Evolutionary conservation across 2,113 vertebrate species (phyloP), one percentile per base, ranked within the genome.

Genomic region (Dipodomys ordii): DNA sequence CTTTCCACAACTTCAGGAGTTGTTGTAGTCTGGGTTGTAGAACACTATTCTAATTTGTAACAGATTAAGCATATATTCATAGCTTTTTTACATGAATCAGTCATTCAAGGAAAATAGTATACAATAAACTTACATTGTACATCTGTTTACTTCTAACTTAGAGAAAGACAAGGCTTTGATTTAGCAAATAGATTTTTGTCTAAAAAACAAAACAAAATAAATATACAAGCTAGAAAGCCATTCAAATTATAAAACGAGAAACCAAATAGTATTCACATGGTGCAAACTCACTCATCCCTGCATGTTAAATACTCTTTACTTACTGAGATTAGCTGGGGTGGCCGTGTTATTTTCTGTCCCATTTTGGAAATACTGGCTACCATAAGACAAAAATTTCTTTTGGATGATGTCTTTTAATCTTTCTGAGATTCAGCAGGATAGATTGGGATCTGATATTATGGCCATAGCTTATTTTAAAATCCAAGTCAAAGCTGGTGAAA

Each of bases 1-100:
- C 92, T 97, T 95, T 96, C 69, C 97, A 94, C 96, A 90, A 95
- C 69, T 94, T 96, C 80, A 95, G 88, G 93, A 93, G 73, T 90
- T 95, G 67, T 96, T 95, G 95, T 96, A 95, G 78, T 87, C 83
- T 95, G 72, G 12, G 49, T 81, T 69, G 78, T 79, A 57, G 18
- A 69, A 69, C 60, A 84, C 84, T 86, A 95, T 95, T 96, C 68
- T 78, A 96, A 94, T 87, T 95, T 95, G 57, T 83, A 96, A 93
- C 92, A 77, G 46, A 96, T 91, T 94, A 97, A 96, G 85, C 90
- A 92, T 89, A 95, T 94, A 25, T 93, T 96, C 94, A 68, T 4
- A 30, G 69, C 25, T 83, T 96, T 93, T 96, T 96, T 46, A 84
- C 49, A 67, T 44, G 13, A 94, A 94, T 96, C 71, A 93, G 72